These are phyloP conservation scores for Sebastes diploproa DNA, from an alignment of 2,797 vertebrate species.

Conservation along the genomic window DNA sequence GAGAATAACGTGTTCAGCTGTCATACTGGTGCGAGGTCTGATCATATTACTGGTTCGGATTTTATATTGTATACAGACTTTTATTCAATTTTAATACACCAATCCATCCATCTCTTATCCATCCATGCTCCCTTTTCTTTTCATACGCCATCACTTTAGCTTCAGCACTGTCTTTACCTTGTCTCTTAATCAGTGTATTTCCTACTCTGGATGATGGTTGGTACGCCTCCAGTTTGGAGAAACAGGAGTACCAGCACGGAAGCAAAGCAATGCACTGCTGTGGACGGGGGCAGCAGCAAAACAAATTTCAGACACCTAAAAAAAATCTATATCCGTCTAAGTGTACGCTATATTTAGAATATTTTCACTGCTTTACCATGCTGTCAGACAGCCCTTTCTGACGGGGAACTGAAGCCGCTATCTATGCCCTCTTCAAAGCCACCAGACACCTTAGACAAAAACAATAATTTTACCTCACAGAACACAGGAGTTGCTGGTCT, in stretches of 20 bases:
- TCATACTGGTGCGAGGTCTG: constrained; percentile 7
- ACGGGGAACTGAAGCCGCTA: no score
- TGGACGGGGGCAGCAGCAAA: no score
- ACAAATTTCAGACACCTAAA: no score
- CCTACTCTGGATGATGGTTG: not conserved
- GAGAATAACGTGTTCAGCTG: not conserved
- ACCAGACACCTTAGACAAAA: rapidly evolving
- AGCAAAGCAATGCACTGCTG: no score
- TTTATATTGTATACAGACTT: constrained; percentile 45
- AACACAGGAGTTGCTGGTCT: no score
- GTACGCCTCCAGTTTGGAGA: no score
- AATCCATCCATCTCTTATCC: constrained; percentile 40
- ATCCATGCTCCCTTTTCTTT: not conserved
- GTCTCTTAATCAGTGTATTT: not conserved
- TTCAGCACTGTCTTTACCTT: not conserved
- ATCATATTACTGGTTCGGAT: constrained; percentile 21
- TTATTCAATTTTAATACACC: constrained; percentile 41
- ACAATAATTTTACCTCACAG: no score
- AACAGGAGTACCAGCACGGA: no score
- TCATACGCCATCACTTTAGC: not conserved
- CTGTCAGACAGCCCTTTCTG: no score
- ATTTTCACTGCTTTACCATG: no score
- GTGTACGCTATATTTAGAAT: no score
- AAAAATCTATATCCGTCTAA: rapidly evolving
- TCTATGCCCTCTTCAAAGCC: no score